Percentiles rank a stretch among this genome's conserved stretches.
phyloP scores from a whole-genome alignment of 2,888 invertebrate genomes.

The Atherix ibis region DNA sequence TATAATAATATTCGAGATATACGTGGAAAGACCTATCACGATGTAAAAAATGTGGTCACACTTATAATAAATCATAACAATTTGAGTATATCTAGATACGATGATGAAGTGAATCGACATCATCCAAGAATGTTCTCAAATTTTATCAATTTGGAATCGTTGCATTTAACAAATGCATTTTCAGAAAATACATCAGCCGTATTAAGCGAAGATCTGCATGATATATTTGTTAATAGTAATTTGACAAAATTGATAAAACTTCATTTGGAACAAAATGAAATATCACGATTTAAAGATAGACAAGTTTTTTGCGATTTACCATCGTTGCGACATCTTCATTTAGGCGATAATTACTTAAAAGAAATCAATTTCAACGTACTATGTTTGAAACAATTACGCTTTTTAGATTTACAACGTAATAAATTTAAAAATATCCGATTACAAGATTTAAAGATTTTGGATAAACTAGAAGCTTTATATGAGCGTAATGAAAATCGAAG shows the following conservation, averaged over 20 bases:
- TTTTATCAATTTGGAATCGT: slow-evolving; percentile 47
- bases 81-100: slow-evolving; percentile 39
- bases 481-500: slow-evolving; percentile 24
- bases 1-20: slow-evolving; percentile 55
- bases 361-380: slow-evolving; percentile 47
- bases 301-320: slow-evolving; percentile 56
- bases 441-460: slow-evolving; percentile 40
- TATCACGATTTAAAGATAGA: slow-evolving; percentile 44
- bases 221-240: slow-evolving; percentile 53
- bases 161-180: slow-evolving; percentile 60
- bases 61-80: slow-evolving; percentile 57
- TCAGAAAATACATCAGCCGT: slow-evolving; percentile 44
- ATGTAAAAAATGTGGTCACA: slow-evolving; percentile 48
- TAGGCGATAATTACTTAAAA: slow-evolving; percentile 47
- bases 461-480: slow-evolving; percentile 34
- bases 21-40: slow-evolving; percentile 58
- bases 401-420: slow-evolving; percentile 53
- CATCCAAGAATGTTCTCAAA: slow-evolving; percentile 55
- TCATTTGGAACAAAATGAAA: slow-evolving; percentile 62
- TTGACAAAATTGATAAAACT: slow-evolving; percentile 48
- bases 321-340: slow-evolving; percentile 46
- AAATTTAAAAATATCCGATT: slow-evolving; percentile 41
- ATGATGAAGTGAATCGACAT: slow-evolving; percentile 40
- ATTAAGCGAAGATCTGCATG: slow-evolving; percentile 48
- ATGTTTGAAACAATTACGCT: slow-evolving; percentile 47